Evolutionary conservation across 2,888 invertebrate genomes (phyloP).

Genomic region (Drosophila subquinaria): DNA sequence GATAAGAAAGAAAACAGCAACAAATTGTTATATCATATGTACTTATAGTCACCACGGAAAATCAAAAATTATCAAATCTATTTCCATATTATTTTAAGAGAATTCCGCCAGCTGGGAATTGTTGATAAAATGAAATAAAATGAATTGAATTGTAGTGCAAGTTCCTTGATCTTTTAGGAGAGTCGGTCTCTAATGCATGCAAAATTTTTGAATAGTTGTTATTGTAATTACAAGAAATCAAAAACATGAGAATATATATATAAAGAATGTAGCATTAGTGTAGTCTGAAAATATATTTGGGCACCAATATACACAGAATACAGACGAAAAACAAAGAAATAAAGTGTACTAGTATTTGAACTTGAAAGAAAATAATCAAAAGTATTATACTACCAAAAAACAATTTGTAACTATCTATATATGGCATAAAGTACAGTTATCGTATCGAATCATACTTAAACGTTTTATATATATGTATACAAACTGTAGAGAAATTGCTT

Average conservation of each 20-base stretch:
- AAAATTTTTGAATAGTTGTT: constrained; percentile 61
- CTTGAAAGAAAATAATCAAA: constrained; percentile 31
- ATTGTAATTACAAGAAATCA: constrained; percentile 47
- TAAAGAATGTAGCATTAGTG: constrained; percentile 49
- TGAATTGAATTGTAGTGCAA: constrained; percentile 63
- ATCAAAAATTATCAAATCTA: constrained; percentile 6
- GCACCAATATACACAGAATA: constrained; percentile 76
- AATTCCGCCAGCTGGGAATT: constrained; percentile 6
- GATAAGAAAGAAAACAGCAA: constrained; percentile 11
- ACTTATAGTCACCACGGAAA: constrained; percentile 10
- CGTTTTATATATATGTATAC: constrained; percentile 71
- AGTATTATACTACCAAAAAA: constrained; percentile 47
- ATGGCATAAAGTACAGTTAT: constrained; percentile 36
- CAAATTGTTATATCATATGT: constrained; percentile 46
- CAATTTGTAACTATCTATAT: constrained; percentile 72
- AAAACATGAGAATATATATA: background rate
- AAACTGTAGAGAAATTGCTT: constrained; percentile 66
- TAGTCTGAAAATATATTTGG: constrained; percentile 76
- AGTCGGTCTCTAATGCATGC: constrained; percentile 38
- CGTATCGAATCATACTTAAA: constrained; percentile 57
- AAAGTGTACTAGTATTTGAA: constrained; percentile 7
- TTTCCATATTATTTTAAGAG: constrained; percentile 22
- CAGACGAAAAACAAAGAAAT: constrained; percentile 11
- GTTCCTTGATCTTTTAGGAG: constrained; percentile 57
- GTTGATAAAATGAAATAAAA: constrained; percentile 4